These are phyloP conservation scores for Galerucella nymphaeae DNA, from an alignment of 2,888 invertebrate genomes.

Conservation along the genomic window DNA sequence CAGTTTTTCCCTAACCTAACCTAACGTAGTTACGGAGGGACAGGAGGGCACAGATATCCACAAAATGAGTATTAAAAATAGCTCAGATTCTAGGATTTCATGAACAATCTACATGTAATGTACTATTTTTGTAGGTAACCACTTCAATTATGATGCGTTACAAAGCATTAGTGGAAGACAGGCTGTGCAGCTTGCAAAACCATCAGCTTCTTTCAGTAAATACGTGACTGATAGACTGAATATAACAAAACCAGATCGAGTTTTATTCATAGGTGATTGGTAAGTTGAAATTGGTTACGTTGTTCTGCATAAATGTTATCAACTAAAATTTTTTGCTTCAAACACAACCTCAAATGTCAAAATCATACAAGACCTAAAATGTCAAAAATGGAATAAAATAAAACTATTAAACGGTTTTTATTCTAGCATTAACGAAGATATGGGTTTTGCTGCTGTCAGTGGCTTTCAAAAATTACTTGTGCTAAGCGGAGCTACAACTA, in stretches of 20 bases:
- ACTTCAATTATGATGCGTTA: neutral
- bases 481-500: slow-evolving; percentile 69
- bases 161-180: slow-evolving; percentile 39
- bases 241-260: slow-evolving; percentile 72
- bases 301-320: no score
- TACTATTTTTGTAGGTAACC: neutral
- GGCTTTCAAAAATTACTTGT: slow-evolving; percentile 82
- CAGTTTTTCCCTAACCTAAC: no score
- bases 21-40: no score
- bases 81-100: no score
- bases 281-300: slow-evolving; percentile 60
- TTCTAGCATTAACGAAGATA: slow-evolving; percentile 68
- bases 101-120: neutral
- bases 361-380: no score
- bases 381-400: no score
- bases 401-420: no score
- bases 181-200: slow-evolving; percentile 68
- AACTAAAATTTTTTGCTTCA: no score
- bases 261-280: slow-evolving; percentile 88
- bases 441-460: slow-evolving; percentile 76
- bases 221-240: slow-evolving; percentile 69
- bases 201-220: slow-evolving; percentile 65
- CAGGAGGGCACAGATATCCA: no score
- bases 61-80: no score
- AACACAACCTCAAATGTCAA: no score